A percentile compares a stretch with the other conserved stretches of the same genome.
phyloP scores from a whole-genome alignment of 2,797 vertebrate species.

The Enteromius unitaeniatus region DNA sequence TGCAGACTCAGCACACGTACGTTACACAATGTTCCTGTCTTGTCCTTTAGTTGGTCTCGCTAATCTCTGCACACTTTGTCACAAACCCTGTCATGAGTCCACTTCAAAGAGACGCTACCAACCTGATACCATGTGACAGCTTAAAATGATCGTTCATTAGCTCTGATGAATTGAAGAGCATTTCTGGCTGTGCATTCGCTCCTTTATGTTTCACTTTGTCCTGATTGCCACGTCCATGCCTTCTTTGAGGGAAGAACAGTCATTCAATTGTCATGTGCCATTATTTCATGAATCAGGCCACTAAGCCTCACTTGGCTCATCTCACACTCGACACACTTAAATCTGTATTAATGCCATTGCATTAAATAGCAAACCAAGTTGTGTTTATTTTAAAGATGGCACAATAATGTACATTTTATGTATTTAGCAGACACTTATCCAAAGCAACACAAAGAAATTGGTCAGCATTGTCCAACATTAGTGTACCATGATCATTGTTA shows the following conservation, averaged over 20 bases:
- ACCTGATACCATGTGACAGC: slow-evolving; percentile 24
- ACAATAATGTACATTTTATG: neutral
- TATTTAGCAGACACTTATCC: neutral
- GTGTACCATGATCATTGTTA: neutral
- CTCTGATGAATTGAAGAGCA: slow-evolving; percentile 1
- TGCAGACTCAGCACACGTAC: slow-evolving; percentile 49
- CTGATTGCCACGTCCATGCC: slow-evolving; percentile 1
- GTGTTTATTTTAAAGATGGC: neutral
- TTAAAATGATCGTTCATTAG: slow-evolving; percentile 28
- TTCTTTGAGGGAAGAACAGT: slow-evolving; percentile 21
- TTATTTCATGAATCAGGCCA: slow-evolving; percentile 28
- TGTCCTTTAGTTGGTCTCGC: slow-evolving; percentile 32
- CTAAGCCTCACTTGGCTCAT: slow-evolving; percentile 3
- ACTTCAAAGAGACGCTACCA: slow-evolving; percentile 42
- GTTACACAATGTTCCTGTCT: slow-evolving; percentile 39
- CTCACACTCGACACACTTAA: slow-evolving; percentile 3
- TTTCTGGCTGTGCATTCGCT: slow-evolving; percentile 12
- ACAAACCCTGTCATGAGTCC: slow-evolving; percentile 44
- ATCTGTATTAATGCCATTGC: neutral
- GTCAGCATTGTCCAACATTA: neutral
- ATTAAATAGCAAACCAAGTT: neutral
- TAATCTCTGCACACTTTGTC: slow-evolving; percentile 37
- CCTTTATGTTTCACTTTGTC: slow-evolving; percentile 27
- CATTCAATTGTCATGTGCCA: slow-evolving; percentile 8
- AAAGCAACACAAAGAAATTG: neutral